Evolutionary conservation across 2,797 vertebrate species (phyloP).

Genomic region (Schizothorax lantsangensis): DNA sequence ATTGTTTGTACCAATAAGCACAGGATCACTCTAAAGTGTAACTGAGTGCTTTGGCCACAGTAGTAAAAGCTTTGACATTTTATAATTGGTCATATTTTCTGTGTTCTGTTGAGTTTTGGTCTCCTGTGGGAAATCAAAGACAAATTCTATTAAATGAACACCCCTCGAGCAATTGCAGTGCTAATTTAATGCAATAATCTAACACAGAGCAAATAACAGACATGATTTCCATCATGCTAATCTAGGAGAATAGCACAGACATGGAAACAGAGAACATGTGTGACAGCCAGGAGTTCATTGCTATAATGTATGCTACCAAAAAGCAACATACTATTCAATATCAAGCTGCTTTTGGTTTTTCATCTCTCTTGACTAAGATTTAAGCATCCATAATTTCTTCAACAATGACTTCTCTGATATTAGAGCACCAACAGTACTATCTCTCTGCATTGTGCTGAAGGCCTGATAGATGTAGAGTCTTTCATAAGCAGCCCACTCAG

Average conservation of each 20-base stretch:
- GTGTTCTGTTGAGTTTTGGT: constrained; percentile 14
- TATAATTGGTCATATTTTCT: constrained; percentile 13
- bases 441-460: constrained; percentile 2
- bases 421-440: neutral
- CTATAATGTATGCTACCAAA: neutral
- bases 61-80: constrained; percentile 15
- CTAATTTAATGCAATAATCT: constrained; percentile 46
- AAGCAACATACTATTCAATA: neutral
- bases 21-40: neutral
- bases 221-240: constrained; percentile 26
- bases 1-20: neutral
- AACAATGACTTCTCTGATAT: neutral
- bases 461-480: constrained; percentile 27
- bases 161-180: constrained; percentile 35
- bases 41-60: neutral
- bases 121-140: constrained; percentile 58
- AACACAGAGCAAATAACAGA: constrained; percentile 14
- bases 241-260: constrained; percentile 12
- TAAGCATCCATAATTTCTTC: neutral
- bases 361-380: neutral
- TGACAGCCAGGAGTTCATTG: neutral
- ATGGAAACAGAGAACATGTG: neutral
- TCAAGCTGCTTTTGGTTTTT: neutral
- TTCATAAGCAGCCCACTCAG: constrained; percentile 11
- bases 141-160: constrained; percentile 39